Percentiles rank a stretch among this genome's conserved stretches.
Evolutionary conservation across 2,888 invertebrate species (phyloP).

Genomic region (Miltochrista miniata): DNA sequence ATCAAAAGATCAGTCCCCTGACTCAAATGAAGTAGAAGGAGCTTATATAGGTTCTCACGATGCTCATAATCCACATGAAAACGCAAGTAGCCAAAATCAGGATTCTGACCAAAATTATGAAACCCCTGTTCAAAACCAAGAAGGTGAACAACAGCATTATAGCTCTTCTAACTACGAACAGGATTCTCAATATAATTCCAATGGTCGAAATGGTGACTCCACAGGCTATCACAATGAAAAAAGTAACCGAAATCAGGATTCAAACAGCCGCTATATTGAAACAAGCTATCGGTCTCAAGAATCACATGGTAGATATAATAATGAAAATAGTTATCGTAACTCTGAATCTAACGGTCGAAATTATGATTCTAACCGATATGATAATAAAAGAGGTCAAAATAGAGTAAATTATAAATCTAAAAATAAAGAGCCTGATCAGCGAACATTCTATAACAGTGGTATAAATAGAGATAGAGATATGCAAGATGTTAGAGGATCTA

Average conservation of each 20-base stretch:
- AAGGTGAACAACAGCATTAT: slow-evolving; percentile 6
- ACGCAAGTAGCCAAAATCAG: slow-evolving; percentile 25
- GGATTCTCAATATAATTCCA: slow-evolving; percentile 36
- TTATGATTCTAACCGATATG: slow-evolving; percentile 26
- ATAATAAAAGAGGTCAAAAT: slow-evolving; percentile 56
- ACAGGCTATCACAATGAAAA: slow-evolving; percentile 18
- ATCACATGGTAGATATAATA: slow-evolving; percentile 27
- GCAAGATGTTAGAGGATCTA: slow-evolving; percentile 63
- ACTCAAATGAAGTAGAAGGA: slow-evolving; percentile 17
- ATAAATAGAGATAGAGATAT: slow-evolving; percentile 58
- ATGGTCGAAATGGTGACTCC: slow-evolving; percentile 33
- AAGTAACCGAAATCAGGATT: slow-evolving; percentile 27
- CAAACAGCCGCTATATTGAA: slow-evolving; percentile 32
- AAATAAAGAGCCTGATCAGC: slow-evolving; percentile 63
- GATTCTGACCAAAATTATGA: slow-evolving; percentile 8
- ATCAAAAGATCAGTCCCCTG: slow-evolving; percentile 28
- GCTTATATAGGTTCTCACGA: neutral
- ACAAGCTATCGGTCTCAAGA: slow-evolving; percentile 21
- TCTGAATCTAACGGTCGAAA: slow-evolving; percentile 19
- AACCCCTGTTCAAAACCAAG: slow-evolving; percentile 2
- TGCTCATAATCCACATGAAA: neutral
- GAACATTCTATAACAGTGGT: slow-evolving; percentile 72
- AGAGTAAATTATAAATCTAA: slow-evolving; percentile 61
- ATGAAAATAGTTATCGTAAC: slow-evolving; percentile 25
- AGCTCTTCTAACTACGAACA: slow-evolving; percentile 9